phyloP scores from a whole-genome alignment of 2,113 vertebrate species.

The Ophiodon elongatus region DNA sequence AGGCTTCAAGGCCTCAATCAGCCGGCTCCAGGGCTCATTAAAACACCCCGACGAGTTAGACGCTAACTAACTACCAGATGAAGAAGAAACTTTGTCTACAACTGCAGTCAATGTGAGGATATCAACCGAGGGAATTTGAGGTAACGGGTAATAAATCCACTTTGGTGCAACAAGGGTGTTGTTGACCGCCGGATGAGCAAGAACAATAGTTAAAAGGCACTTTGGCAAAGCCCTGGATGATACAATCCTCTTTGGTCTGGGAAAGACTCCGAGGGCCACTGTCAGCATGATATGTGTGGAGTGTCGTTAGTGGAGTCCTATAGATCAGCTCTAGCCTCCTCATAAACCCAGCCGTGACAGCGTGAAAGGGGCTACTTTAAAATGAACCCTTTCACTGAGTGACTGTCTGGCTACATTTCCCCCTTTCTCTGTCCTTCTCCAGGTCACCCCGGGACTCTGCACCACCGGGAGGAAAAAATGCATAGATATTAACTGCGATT shows the following conservation, averaged over 20 bases:
- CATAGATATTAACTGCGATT: not conserved
- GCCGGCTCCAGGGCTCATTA: constrained; percentile 29
- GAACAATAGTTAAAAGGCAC: constrained; percentile 29
- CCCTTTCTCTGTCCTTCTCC: not conserved
- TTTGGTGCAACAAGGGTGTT: constrained; percentile 1
- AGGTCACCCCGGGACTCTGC: constrained; percentile 2
- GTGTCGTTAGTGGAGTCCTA: constrained; percentile 34
- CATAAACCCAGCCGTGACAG: constrained; percentile 24
- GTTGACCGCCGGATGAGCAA: constrained; percentile 1
- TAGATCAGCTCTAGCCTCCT: constrained; percentile 49
- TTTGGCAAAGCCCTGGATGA: constrained; percentile 14
- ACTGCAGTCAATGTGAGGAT: not conserved
- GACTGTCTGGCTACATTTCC: not conserved
- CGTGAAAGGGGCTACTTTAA: constrained; percentile 41
- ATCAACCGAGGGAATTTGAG: not conserved
- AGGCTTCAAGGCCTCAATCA: constrained; percentile 4
- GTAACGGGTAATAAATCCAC: constrained; percentile 16
- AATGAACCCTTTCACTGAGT: constrained; percentile 22
- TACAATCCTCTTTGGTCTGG: not conserved
- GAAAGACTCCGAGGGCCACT: not conserved
- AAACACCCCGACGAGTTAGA: not conserved
- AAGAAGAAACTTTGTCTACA: constrained; percentile 10
- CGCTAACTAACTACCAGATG: not conserved
- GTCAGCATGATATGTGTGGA: constrained; percentile 41
- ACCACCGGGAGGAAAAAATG: constrained; percentile 15